phyloP scores from a whole-genome alignment of 1,140 invertebrate species.

The Nilaparvata lugens region DNA sequence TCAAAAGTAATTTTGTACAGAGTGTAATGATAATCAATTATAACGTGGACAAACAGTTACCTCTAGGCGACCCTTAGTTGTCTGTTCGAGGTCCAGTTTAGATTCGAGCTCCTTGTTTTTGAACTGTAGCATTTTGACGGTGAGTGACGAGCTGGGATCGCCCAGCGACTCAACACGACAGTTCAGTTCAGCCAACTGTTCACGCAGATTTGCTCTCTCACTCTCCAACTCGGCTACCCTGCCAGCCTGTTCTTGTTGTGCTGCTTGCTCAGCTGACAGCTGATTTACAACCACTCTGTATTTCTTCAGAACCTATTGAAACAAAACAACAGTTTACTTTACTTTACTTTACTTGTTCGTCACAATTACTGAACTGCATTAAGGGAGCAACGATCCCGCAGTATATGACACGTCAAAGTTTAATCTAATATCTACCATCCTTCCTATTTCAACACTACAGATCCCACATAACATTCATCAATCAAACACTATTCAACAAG shows the following conservation, averaged over 20 bases:
- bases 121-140: conserved; percentile 56
- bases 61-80: conserved; percentile 71
- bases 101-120: conserved; percentile 82
- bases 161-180: conserved; percentile 65
- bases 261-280: conserved; percentile 71
- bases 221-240: conserved; percentile 68
- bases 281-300: conserved; percentile 81
- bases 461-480: too few species aligned
- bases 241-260: conserved; percentile 67
- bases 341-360: too few species aligned
- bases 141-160: conserved; percentile 65
- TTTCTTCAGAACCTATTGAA: conserved; percentile 71
- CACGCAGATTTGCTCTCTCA: conserved; percentile 63
- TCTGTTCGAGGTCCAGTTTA: conserved; percentile 79
- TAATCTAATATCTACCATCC: too few species aligned
- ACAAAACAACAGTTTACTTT: background rate
- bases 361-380: too few species aligned
- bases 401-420: too few species aligned
- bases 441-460: too few species aligned
- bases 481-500: too few species aligned
- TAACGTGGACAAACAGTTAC: too few species aligned
- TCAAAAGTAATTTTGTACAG: too few species aligned
- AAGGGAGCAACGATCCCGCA: too few species aligned
- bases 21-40: too few species aligned
- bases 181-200: conserved; percentile 65